phyloP scores from a whole-genome alignment of 2,888 invertebrate species.

The Gymnoscelis rufifasciata region DNA sequence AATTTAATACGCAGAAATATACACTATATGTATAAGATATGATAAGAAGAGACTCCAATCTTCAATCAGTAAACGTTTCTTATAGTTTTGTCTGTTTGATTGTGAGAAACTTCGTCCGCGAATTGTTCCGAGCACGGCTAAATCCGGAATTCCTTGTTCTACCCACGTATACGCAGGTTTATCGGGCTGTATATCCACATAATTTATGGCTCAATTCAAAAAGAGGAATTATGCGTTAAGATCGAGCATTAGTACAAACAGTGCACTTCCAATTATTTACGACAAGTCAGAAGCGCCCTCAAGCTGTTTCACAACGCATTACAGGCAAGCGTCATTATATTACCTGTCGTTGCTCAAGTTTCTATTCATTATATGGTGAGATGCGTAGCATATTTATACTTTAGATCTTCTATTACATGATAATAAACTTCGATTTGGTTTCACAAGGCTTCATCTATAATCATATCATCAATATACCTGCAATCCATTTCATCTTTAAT shows the following conservation, averaged over 20 bases:
- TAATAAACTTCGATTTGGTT: background rate
- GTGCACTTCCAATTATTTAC: slow-evolving; percentile 67
- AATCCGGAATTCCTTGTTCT: slow-evolving; percentile 30
- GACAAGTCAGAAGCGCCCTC: slow-evolving; percentile 47
- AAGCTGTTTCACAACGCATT: slow-evolving; percentile 53
- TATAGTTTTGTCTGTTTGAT: no score
- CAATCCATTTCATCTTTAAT: no score
- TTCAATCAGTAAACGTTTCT: no score
- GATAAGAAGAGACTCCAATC: no score
- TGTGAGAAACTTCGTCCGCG: slow-evolving; percentile 9
- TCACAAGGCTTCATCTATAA: background rate
- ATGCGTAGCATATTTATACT: slow-evolving; percentile 30
- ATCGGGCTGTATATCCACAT: slow-evolving; percentile 24
- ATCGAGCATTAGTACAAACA: slow-evolving; percentile 64
- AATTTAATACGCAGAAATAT: no score
- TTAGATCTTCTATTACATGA: background rate
- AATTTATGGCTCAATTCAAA: slow-evolving; percentile 65
- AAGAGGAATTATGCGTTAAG: slow-evolving; percentile 59
- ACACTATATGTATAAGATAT: no score
- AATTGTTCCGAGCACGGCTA: slow-evolving; percentile 18
- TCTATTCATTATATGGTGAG: slow-evolving; percentile 48
- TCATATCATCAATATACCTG: no score
- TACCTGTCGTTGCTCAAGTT: slow-evolving; percentile 48
- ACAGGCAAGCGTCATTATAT: slow-evolving; percentile 48
- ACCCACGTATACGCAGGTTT: slow-evolving; percentile 38